phyloP scores from a whole-genome alignment of 2,113 vertebrate genomes.

The Ploceus nigricollis region DNA sequence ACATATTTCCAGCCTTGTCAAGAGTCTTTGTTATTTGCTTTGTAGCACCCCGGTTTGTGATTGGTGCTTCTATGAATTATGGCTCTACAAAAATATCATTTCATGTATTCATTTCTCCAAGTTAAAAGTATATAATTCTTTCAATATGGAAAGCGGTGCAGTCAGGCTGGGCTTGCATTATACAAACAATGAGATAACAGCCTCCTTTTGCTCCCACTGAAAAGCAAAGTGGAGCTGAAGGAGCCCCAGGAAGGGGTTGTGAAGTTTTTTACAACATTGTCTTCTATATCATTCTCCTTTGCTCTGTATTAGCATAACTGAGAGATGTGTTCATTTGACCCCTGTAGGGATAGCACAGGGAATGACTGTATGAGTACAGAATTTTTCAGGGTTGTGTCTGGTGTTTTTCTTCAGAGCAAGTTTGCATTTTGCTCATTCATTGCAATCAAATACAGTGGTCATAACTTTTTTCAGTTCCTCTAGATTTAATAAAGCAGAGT shows the following conservation, averaged over 20 bases:
- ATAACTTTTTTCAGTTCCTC: neutral
- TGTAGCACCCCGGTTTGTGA: neutral
- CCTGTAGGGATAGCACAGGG: neutral
- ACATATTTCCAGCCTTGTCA: neutral
- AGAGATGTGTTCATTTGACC: neutral
- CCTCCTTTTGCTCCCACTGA: neutral
- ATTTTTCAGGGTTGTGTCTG: neutral
- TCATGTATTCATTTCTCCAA: neutral
- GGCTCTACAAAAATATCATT: neutral
- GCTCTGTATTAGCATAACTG: neutral
- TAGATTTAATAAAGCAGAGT: neutral
- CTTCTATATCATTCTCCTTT: neutral
- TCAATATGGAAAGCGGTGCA: neutral
- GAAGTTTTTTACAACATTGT: neutral
- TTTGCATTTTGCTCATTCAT: neutral
- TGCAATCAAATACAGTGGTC: neutral
- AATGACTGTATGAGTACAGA: neutral
- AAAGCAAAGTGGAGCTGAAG: neutral
- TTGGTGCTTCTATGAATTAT: neutral
- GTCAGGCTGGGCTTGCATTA: neutral
- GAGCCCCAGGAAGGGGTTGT: neutral
- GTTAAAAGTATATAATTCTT: neutral
- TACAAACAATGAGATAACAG: rapidly evolving
- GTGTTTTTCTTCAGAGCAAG: neutral
- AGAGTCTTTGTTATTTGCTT: neutral